Percentiles rank a stretch among this genome's conserved stretches.
Conservation (phyloP, 2,797 vertebrate species). For the Sebastes jordani region DNA sequence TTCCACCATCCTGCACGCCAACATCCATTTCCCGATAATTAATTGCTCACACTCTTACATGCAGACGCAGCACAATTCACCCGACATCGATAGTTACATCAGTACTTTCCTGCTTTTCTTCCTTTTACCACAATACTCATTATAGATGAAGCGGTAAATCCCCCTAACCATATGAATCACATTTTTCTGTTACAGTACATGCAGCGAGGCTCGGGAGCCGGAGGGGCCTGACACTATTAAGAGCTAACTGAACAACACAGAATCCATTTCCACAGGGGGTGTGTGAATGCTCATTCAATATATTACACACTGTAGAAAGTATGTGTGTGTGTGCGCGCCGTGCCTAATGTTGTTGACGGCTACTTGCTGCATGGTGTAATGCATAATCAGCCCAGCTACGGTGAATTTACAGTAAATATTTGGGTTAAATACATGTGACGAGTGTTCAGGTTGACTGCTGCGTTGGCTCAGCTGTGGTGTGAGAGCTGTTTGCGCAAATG, state of each 20-base stretch:
- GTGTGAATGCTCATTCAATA: slow-evolving; percentile 4
- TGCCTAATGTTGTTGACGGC: slow-evolving; percentile 1
- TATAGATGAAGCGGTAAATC: slow-evolving; percentile 12
- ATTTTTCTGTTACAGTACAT: slow-evolving; percentile 2
- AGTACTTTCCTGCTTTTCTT: slow-evolving; percentile 16
- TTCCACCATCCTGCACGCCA: neutral
- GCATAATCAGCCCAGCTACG: neutral
- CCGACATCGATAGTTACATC: slow-evolving; percentile 19
- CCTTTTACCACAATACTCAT: neutral
- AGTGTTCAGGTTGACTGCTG: neutral
- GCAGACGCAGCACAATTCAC: slow-evolving; percentile 24
- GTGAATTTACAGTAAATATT: slow-evolving; percentile 22
- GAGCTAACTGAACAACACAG: neutral
- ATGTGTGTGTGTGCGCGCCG: neutral
- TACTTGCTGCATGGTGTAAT: neutral
- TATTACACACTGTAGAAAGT: neutral
- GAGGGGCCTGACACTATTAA: neutral
- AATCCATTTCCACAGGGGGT: slow-evolving; percentile 15
- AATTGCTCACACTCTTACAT: slow-evolving; percentile 25
- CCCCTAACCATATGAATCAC: neutral
- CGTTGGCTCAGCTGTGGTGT: slow-evolving; percentile 18
- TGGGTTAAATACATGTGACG: slow-evolving; percentile 10
- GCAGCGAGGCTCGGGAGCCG: neutral
- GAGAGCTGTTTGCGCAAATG: slow-evolving; percentile 5
- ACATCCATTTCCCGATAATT: slow-evolving; percentile 49